Evolutionary conservation across 2,888 invertebrate genomes (phyloP), one percentile per base, ranked within the genome.

Genomic region (Atrina japonica): DNA sequence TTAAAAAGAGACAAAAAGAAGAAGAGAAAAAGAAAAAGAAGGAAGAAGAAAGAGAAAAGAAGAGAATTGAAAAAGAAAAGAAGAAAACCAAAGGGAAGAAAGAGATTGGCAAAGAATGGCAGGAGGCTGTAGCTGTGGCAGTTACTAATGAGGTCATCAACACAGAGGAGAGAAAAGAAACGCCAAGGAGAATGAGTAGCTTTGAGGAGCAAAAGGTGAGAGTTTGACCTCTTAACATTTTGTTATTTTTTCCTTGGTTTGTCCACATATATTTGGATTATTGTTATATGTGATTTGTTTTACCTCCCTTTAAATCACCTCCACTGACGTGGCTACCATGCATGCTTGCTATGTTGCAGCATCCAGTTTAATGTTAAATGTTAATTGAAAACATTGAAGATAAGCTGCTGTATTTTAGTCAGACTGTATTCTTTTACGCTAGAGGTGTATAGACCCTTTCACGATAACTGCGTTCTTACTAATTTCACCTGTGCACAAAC

Each of bases 181-280:
- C 52, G 49, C 47, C 69, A 9, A 79, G 76, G 64, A 66, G 79
- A 9, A 56, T 81, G 21, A 76, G 77, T 60, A 81, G 81, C 55
- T 81, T 81, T 65, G 81, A 79, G 58, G 79, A 81, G 25, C 47
- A 71, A n/a, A 75, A 76, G 80, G 80, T 49, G 41, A 76, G 6
- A 21, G 58, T 25, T 69, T 79, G 65, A 11, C n/a, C 18, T 21
- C 7, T 43, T 18, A n/a, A n/a, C n/a, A 23, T 27, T 41, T 43
- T 43, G 21, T 1, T 18, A 30, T 9, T 25, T 21, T 3, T 18
- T 50, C n/a, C n/a, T n/a, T n/a, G n/a, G n/a, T n/a, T n/a, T n/a
- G n/a, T n/a, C n/a, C n/a, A n/a, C n/a, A n/a, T n/a, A n/a, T n/a
- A n/a, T n/a, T n/a, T n/a, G n/a, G n/a, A n/a, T n/a, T n/a, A n/a